phyloP scores from a whole-genome alignment of 2,113 vertebrate species.

The Dunckerocampus dactyliophorus region DNA sequence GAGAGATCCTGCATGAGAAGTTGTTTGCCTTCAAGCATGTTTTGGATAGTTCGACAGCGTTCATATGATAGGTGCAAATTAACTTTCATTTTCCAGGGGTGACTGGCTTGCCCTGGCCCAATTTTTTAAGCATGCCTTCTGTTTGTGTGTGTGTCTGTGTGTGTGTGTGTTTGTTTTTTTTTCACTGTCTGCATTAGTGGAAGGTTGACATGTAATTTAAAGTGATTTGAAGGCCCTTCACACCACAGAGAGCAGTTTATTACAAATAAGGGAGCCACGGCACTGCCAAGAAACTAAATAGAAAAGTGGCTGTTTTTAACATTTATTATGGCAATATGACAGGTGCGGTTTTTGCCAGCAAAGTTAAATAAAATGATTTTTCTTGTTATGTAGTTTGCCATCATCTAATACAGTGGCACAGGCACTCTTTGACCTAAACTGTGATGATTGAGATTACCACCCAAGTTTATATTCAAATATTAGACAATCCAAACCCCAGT shows the following conservation, averaged over 20 bases:
- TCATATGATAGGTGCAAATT: constrained; percentile 15
- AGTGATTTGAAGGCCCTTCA: constrained; percentile 52
- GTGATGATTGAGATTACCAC: constrained; percentile 56
- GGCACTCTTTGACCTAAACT: constrained; percentile 58
- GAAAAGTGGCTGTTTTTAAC: constrained; percentile 31
- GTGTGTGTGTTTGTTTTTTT: constrained; percentile 28
- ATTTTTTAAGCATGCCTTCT: constrained; percentile 50
- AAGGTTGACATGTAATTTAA: constrained; percentile 22
- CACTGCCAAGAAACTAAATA: constrained; percentile 60
- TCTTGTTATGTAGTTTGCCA: constrained; percentile 21
- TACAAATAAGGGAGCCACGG: constrained; percentile 46
- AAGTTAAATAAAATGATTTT: constrained; percentile 39
- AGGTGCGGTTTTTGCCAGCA: constrained; percentile 18
- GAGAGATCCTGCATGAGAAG: constrained; percentile 41
- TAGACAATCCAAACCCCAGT: constrained; percentile 52
- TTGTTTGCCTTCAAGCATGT: constrained; percentile 47
- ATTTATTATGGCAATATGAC: constrained; percentile 3
- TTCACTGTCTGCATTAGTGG: constrained; percentile 5
- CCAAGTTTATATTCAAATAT: constrained; percentile 21
- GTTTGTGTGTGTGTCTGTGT: constrained; percentile 33
- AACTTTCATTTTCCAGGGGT: constrained; percentile 1
- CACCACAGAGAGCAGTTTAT: constrained; percentile 46
- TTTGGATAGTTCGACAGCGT: constrained; percentile 26
- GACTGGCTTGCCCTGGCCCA: constrained; percentile 21
- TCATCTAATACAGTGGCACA: constrained; percentile 12